Evolutionary conservation across 1,140 invertebrate genomes (phyloP), one percentile per base, ranked within the genome.

Genomic region (Pseudomyrmex sp.): DNA sequence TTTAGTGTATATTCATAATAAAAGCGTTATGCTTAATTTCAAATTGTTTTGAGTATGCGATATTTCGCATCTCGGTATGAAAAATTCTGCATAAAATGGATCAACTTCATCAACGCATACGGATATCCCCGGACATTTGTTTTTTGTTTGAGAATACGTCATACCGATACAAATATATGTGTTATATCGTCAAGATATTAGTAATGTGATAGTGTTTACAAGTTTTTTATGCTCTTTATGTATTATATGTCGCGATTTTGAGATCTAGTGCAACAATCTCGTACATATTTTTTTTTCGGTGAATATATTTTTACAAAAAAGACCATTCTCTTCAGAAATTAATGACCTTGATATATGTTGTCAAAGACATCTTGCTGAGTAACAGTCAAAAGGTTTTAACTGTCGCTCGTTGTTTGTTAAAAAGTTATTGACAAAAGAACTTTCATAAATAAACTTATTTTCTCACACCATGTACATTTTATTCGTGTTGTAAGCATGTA

Each of bases 131-230:
- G 56, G 26, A 26, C 26, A 26, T 52, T 66, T 13, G 23, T 52
- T 52, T 2, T 35, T 35, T 35, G 35, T 66, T 77, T 68, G 75
- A 35, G 10, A 58, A 69, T 56, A 68, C 12, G 10, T 62, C 46
- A 15, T 79, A 20, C 15, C 65, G 44, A 54, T n/a, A 76, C 20
- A 50, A 46, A 69, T 69, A 79, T 52, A 59, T 61, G 46, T 79
- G 44, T 79, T 46, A 48, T 26, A 79, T 69, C 63, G 13, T n/a
- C 15, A 58, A 69, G 65, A 52, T 12, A n/a, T 68, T 44, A 54
- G 44, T 13, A 26, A 13, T 13, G 75, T 26, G 35, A 35, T 35
- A 7, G 35, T 35, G 5, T 35, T 35, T 35, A 35, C 35, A 35
- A 35, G 35, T 7, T 35, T 35, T 35, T 35, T 1, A 35, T 7